Base-by-base conservation (phyloP, 1,140 invertebrate genomes). In the Eupristina koningsbergeri region DNA sequence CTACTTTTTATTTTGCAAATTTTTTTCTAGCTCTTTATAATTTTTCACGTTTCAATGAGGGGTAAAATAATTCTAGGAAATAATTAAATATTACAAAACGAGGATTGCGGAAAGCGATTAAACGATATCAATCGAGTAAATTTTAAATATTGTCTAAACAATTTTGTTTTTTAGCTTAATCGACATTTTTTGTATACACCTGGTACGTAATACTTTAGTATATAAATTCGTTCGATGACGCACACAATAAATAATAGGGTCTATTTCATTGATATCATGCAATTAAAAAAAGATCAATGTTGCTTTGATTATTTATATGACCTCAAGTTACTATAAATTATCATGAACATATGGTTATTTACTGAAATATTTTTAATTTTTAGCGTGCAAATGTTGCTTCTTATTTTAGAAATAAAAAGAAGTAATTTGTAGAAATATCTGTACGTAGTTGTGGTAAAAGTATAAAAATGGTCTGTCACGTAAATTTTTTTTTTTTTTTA, bases 21-120 rank as follows among this genome's bases (percentile, higher is more conserved):
- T 41, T 39, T 77, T 36, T 63, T 63, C 41, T 45, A 39, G n/a
- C 6, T 29, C 19, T 45, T 6, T 64, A 31, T 63, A 31, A 58
- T 76, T 9, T 39, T 8, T 39, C 11, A 5, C 3, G 26, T n/a
- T 39, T 77, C 5, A 61, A 26, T 73, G 7, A 26, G 45, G 19
- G 26, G n/a, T 73, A 45, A 73, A 41, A 29, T 47, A 17, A 73
- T 71, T 41, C 6, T 45, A 17, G n/a, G n/a, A n/a, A n/a, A n/a
- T n/a, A n/a, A 26, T 45, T 73, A 73, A 73, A n/a, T 22, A 31
- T 45, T 17, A 75, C 34, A 17, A 13, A 22, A n/a, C 29, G 76
- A 78, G 76, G 58, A 78, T n/a, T 78, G 53, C 53, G 76, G 45
- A 63, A 47, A 39, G 76, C 26, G 34, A 47, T 41, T 78, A 19